Conservation (phyloP, 2,888 invertebrate genomes). For the Leptinotarsa rubiginosa region DNA sequence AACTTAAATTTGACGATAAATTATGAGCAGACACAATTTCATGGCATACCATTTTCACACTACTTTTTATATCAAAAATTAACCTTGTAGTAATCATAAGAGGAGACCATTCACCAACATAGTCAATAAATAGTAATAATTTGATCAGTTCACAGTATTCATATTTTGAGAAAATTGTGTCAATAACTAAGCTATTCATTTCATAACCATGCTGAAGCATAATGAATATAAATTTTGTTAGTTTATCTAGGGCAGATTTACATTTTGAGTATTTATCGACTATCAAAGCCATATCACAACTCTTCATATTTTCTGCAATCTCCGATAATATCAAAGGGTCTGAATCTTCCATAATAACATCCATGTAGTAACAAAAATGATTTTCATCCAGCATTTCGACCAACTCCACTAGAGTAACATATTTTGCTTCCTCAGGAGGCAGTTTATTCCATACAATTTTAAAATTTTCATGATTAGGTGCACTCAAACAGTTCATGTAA, state of each 20-base stretch:
- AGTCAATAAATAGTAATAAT: too few relatives aligned
- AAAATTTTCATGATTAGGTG: slow-evolving; percentile 47
- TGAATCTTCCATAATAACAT: slow-evolving; percentile 33
- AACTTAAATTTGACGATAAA: slow-evolving; percentile 45
- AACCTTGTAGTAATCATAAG: too few relatives aligned
- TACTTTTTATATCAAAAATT: too few relatives aligned
- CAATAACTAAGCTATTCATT: slow-evolving; percentile 33
- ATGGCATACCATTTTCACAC: too few relatives aligned
- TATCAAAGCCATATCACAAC: slow-evolving; percentile 35
- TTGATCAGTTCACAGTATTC: too few relatives aligned
- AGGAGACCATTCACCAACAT: too few relatives aligned
- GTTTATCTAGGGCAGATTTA: slow-evolving; percentile 30
- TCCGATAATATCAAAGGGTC: slow-evolving; percentile 37
- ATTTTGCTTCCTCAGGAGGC: slow-evolving; percentile 32
- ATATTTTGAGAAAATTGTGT: too few relatives aligned
- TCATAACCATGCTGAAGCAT: slow-evolving; percentile 44
- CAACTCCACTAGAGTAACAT: slow-evolving; percentile 35
- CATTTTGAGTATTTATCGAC: slow-evolving; percentile 30
- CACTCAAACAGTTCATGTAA: slow-evolving; percentile 40
- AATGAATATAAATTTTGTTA: slow-evolving; percentile 44
- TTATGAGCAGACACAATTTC: slow-evolving; percentile 43
- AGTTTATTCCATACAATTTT: slow-evolving; percentile 47
- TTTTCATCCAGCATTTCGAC: slow-evolving; percentile 29
- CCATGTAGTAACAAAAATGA: background rate
- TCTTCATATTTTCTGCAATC: slow-evolving; percentile 35